phyloP scores from a whole-genome alignment of 2,888 invertebrate genomes.

The Venustoraphidia nigricollis region DNA sequence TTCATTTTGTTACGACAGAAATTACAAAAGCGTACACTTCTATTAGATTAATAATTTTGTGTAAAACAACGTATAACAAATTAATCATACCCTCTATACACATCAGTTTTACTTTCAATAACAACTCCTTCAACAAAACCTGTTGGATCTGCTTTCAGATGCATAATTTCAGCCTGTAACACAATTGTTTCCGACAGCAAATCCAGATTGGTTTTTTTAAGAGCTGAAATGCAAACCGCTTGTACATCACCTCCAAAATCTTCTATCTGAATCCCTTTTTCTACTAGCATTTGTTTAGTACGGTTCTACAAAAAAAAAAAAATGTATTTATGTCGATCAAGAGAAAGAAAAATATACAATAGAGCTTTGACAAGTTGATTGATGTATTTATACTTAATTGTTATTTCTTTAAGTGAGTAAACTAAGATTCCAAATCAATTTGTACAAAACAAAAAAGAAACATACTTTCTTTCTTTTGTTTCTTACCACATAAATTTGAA shows the following conservation, averaged over 20 bases:
- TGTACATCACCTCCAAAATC: slow-evolving; percentile 85
- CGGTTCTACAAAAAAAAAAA: slow-evolving; percentile 37
- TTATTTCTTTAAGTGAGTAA: neutral
- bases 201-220: slow-evolving; percentile 64
- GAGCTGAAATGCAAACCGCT: slow-evolving; percentile 80
- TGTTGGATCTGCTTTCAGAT: slow-evolving; percentile 66
- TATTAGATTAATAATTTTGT: neutral
- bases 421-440: too few relatives aligned
- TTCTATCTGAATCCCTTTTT: slow-evolving; percentile 71
- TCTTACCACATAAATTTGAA: too few relatives aligned
- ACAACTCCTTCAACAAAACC: slow-evolving; percentile 83
- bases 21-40: too few relatives aligned
- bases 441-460: too few relatives aligned
- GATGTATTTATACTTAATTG: neutral
- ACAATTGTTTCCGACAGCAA: slow-evolving; percentile 69
- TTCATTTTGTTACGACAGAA: too few relatives aligned
- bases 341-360: neutral
- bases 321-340: neutral
- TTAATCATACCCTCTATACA: slow-evolving; percentile 40
- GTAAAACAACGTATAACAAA: neutral
- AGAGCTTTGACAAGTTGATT: too few relatives aligned
- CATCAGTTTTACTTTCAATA: slow-evolving; percentile 66
- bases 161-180: slow-evolving; percentile 73
- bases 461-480: too few relatives aligned
- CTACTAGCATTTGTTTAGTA: slow-evolving; percentile 57